A percentile compares a stretch with the other conserved stretches of the same genome.
These are phyloP conservation scores for Labeo rohita DNA, from an alignment of 2,113 vertebrate genomes.

Conservation along the genomic window DNA sequence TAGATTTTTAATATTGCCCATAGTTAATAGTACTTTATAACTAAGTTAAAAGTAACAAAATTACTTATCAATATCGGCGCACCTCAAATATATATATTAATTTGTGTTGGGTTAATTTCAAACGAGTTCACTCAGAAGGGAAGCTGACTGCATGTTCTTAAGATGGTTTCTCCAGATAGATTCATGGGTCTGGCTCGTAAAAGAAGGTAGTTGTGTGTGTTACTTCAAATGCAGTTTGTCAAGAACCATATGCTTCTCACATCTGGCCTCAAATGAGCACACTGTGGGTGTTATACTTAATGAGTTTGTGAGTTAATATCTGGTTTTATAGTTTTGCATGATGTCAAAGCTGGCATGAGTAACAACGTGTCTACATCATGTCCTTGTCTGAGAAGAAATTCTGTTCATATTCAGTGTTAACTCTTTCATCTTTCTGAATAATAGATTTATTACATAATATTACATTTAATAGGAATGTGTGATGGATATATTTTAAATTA, in stretches of 20 bases:
- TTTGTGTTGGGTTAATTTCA: background rate
- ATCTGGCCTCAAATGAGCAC: slow-evolving; percentile 12
- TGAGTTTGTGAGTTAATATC: slow-evolving; percentile 27
- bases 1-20: background rate
- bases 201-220: slow-evolving; percentile 6
- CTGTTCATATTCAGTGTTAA: background rate
- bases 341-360: slow-evolving; percentile 39
- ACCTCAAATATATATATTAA: background rate
- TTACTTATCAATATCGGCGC: no score
- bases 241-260: slow-evolving; percentile 30
- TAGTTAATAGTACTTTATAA: no score
- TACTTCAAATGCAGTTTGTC: background rate
- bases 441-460: background rate
- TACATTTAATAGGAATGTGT: background rate
- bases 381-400: background rate
- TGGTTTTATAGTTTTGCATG: slow-evolving; percentile 36
- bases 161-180: slow-evolving; percentile 22
- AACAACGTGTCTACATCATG: background rate
- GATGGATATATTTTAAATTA: background rate
- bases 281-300: slow-evolving; percentile 27
- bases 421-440: background rate
- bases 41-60: no score
- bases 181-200: slow-evolving; percentile 5
- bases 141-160: slow-evolving; percentile 17
- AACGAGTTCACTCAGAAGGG: background rate